Evolutionary conservation across 2,888 invertebrate genomes (phyloP).

Genomic region (Cotesia congregata): DNA sequence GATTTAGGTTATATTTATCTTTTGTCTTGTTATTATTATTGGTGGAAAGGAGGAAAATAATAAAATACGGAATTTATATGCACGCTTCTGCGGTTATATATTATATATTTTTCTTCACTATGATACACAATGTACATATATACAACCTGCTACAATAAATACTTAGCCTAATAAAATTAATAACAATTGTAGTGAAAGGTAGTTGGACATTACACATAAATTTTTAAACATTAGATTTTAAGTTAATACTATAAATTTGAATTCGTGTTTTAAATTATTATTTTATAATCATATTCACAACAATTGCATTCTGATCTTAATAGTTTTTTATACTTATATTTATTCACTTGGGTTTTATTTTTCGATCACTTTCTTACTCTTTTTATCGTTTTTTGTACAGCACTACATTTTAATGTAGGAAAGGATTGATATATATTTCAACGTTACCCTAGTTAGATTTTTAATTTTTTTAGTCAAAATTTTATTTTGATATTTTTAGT

Average conservation of each 20-base stretch:
- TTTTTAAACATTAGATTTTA: not conserved
- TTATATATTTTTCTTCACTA: constrained; percentile 48
- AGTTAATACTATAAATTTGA: too few species aligned
- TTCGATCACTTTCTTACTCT: not conserved
- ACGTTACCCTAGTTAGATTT: not conserved
- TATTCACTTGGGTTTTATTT: not conserved
- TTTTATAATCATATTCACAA: not conserved
- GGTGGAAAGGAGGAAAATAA: not conserved
- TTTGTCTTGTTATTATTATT: not conserved
- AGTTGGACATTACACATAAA: not conserved
- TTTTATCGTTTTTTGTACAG: not conserved
- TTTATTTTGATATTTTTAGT: too few species aligned
- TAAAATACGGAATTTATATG: not conserved
- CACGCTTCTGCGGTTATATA: constrained; percentile 45
- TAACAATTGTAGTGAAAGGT: constrained; percentile 28
- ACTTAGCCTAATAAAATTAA: constrained; percentile 45
- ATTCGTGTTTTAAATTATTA: too few species aligned
- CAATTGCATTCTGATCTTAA: constrained; percentile 5
- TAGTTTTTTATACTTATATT: constrained; percentile 17
- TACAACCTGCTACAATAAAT: constrained; percentile 65
- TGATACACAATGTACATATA: constrained; percentile 69
- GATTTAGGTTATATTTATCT: not conserved
- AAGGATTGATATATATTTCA: constrained; percentile 12
- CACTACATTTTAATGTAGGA: not conserved
- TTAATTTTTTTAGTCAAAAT: too few species aligned